Evolutionary conservation across 2,113 vertebrate genomes (phyloP).

Genomic region (Neoarius graeffei): DNA sequence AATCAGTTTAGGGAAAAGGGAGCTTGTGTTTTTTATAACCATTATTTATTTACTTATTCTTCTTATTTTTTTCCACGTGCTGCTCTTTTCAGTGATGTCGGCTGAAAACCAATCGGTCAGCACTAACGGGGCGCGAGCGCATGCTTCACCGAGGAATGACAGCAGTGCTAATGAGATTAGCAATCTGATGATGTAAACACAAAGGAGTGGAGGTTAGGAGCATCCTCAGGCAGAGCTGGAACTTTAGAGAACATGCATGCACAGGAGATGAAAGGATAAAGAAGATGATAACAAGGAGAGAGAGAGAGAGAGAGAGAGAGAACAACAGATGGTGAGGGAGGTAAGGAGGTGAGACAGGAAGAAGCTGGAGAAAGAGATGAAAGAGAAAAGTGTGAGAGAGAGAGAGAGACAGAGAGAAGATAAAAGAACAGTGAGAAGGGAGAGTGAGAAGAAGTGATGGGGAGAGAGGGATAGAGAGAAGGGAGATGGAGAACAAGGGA

Average conservation of each 20-base stretch:
- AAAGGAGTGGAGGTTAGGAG: constrained; percentile 17
- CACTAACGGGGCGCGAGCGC: constrained; percentile 21
- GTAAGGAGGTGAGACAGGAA: not conserved
- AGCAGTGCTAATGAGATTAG: constrained; percentile 46
- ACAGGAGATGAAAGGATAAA: not conserved
- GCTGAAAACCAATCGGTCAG: constrained; percentile 29
- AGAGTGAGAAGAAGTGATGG: too few relatives aligned
- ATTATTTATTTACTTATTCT: not conserved
- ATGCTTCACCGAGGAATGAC: constrained; percentile 30
- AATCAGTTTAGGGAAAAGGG: not conserved
- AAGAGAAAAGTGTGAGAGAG: not conserved
- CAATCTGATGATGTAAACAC: constrained; percentile 50
- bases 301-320: not conserved
- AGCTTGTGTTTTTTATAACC: not conserved
- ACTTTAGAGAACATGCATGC: not conserved
- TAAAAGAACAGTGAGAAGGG: not conserved
- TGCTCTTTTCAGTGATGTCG: constrained; percentile 23
- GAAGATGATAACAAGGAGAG: not conserved
- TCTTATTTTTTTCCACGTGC: not conserved
- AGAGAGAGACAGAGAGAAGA: not conserved
- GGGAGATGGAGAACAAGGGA: not conserved
- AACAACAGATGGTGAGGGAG: not conserved
- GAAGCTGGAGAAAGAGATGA: not conserved
- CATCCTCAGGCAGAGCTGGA: constrained; percentile 27
- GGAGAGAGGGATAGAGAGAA: not conserved